Conservation (phyloP, 2,888 invertebrate species). For the Spialia ferax region DNA sequence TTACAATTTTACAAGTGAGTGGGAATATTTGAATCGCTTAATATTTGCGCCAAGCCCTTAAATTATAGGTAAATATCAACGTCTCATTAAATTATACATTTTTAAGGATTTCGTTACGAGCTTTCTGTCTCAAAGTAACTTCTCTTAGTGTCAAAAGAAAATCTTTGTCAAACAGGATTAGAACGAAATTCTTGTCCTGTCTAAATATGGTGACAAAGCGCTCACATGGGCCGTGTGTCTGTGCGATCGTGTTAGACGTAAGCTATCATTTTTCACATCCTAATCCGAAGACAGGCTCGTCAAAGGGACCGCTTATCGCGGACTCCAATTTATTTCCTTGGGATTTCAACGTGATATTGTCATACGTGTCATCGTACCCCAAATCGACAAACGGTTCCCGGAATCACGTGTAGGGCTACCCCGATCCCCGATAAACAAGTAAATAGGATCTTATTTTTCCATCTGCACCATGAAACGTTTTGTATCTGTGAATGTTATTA, state of each 20-base stretch:
- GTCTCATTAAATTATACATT: too few species aligned
- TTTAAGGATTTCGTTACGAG: not conserved
- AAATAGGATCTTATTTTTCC: slow-evolving; percentile 33
- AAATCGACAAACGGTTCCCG: slow-evolving; percentile 24
- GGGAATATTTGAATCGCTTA: too few species aligned
- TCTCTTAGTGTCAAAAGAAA: not conserved
- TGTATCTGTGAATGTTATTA: slow-evolving; percentile 19
- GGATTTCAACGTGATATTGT: slow-evolving; percentile 77
- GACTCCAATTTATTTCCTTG: slow-evolving; percentile 79
- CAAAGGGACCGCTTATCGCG: slow-evolving; percentile 84
- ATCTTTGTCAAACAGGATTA: slow-evolving; percentile 31
- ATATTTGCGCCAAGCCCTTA: too few species aligned
- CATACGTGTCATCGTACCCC: slow-evolving; percentile 58
- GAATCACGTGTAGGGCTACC: slow-evolving; percentile 23
- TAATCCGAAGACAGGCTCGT: slow-evolving; percentile 83
- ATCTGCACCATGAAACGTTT: slow-evolving; percentile 28
- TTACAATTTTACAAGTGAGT: too few species aligned
- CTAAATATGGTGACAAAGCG: slow-evolving; percentile 58
- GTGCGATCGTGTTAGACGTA: slow-evolving; percentile 51
- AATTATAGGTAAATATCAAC: too few species aligned
- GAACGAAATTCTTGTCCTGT: slow-evolving; percentile 8
- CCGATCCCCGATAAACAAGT: slow-evolving; percentile 32
- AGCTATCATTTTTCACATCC: slow-evolving; percentile 84
- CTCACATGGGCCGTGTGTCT: slow-evolving; percentile 60
- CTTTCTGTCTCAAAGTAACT: not conserved